Percentiles rank a stretch among this genome's conserved stretches.
These are phyloP conservation scores for Rhadina sibilatrix DNA, from an alignment of 2,113 vertebrate species.

Conservation along the genomic window DNA sequence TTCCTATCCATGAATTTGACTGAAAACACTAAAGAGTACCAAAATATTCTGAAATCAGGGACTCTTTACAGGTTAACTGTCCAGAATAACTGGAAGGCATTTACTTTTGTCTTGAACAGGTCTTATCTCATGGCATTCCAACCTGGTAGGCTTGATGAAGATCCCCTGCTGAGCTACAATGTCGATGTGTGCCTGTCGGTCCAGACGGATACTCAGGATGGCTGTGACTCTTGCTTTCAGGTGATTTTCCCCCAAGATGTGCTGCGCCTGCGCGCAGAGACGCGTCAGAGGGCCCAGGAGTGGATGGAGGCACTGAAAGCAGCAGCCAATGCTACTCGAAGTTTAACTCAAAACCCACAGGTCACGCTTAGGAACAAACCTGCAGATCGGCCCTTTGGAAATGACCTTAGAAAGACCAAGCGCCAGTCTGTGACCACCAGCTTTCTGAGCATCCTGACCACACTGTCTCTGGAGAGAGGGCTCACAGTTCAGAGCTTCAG, in stretches of 20 bases:
- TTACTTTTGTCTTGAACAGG: slow-evolving; percentile 88
- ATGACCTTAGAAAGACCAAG: slow-evolving; percentile 76
- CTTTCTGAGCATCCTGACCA: slow-evolving; percentile 95
- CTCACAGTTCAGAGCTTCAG: slow-evolving; percentile 96
- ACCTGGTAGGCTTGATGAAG: slow-evolving; percentile 82
- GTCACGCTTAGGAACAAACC: slow-evolving; percentile 82
- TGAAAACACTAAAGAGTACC: slow-evolving; percentile 70
- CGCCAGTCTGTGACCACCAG: slow-evolving; percentile 95
- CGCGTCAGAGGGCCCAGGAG: slow-evolving; percentile 81
- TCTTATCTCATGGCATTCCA: slow-evolving; percentile 87
- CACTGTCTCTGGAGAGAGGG: slow-evolving; percentile 91
- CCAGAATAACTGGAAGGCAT: slow-evolving; percentile 92
- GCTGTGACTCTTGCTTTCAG: slow-evolving; percentile 85
- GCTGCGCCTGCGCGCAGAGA: slow-evolving; percentile 86
- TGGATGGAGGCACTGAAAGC: slow-evolving; percentile 88
- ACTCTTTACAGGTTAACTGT: slow-evolving; percentile 85
- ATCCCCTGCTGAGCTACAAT: slow-evolving; percentile 83
- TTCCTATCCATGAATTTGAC: slow-evolving; percentile 71
- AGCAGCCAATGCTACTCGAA: slow-evolving; percentile 73
- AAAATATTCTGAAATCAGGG: slow-evolving; percentile 86
- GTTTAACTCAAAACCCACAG: slow-evolving; percentile 71
- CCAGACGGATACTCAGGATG: slow-evolving; percentile 78
- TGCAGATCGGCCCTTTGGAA: slow-evolving; percentile 67
- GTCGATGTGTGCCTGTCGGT: slow-evolving; percentile 84
- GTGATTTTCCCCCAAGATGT: slow-evolving; percentile 86